These are phyloP conservation scores for Bungarus multicinctus DNA, from an alignment of 2,113 vertebrate genomes.

Conservation along the genomic window DNA sequence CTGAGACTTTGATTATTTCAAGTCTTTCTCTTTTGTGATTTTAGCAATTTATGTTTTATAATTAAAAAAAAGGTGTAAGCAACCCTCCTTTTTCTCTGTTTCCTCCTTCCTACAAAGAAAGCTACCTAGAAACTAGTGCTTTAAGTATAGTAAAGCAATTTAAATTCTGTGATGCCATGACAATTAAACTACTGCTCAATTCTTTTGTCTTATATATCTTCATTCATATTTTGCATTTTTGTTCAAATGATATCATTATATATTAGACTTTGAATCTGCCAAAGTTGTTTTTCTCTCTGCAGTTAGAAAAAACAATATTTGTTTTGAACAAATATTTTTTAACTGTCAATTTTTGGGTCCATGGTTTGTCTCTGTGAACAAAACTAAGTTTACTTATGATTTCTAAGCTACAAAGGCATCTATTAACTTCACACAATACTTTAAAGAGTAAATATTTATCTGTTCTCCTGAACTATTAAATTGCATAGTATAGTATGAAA, in stretches of 20 bases:
- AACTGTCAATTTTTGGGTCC: background rate
- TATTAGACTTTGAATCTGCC: background rate
- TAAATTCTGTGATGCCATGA: background rate
- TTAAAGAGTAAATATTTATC: background rate
- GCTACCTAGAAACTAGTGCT: background rate
- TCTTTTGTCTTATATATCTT: background rate
- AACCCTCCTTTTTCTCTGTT: background rate
- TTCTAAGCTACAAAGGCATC: background rate
- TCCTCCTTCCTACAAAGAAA: background rate
- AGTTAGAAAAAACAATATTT: background rate
- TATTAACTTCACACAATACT: background rate
- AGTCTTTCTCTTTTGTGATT: background rate
- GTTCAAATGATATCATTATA: background rate
- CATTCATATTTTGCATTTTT: background rate
- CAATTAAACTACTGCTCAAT: background rate
- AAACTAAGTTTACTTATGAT: background rate
- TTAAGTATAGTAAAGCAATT: conserved; percentile 8
- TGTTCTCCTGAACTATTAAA: background rate
- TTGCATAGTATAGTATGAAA: background rate
- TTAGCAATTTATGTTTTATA: conserved; percentile 45
- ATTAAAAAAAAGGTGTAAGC: background rate
- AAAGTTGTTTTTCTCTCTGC: background rate
- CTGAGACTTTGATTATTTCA: conserved; percentile 19
- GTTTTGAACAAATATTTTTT: background rate
- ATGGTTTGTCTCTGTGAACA: background rate